phyloP scores from a whole-genome alignment of 2,888 invertebrate genomes.

The Neria commutata region DNA sequence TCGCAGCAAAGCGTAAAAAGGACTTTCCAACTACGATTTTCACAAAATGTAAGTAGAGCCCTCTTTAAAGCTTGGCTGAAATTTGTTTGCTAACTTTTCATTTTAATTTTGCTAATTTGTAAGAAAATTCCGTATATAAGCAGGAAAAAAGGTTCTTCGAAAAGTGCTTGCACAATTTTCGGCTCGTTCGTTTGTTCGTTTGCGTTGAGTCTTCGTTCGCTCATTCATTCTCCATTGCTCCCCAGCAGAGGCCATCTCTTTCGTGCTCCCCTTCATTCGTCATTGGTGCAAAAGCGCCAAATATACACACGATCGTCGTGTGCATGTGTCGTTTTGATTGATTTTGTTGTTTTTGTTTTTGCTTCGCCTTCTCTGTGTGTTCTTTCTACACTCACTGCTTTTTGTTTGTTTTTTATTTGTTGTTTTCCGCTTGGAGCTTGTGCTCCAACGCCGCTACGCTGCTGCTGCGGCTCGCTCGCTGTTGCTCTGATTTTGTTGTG shows the following conservation, averaged over 20 bases:
- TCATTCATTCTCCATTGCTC: neutral
- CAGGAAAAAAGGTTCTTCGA: neutral
- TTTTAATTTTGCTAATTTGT: too few relatives aligned
- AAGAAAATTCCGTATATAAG: too few relatives aligned
- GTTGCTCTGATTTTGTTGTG: slow-evolving; percentile 1
- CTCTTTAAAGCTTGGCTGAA: too few relatives aligned
- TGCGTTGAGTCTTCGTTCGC: neutral
- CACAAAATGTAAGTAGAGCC: too few relatives aligned
- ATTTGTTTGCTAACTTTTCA: too few relatives aligned
- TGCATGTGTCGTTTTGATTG: slow-evolving; percentile 4
- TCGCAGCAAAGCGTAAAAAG: too few relatives aligned
- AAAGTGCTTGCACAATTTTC: neutral
- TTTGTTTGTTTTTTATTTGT: neutral
- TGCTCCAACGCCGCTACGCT: too few relatives aligned
- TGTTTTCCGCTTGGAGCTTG: too few relatives aligned
- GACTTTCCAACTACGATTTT: too few relatives aligned
- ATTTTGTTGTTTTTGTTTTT: neutral
- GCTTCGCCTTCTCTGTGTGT: neutral
- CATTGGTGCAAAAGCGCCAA: neutral
- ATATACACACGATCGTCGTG: neutral
- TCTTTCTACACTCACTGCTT: neutral
- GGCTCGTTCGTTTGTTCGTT: neutral
- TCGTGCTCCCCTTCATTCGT: neutral
- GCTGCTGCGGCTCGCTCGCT: neutral
- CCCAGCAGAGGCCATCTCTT: neutral